Evolutionary conservation across 2,797 vertebrate species (phyloP).

Genomic region (Typhlichthys eigenmanni): DNA sequence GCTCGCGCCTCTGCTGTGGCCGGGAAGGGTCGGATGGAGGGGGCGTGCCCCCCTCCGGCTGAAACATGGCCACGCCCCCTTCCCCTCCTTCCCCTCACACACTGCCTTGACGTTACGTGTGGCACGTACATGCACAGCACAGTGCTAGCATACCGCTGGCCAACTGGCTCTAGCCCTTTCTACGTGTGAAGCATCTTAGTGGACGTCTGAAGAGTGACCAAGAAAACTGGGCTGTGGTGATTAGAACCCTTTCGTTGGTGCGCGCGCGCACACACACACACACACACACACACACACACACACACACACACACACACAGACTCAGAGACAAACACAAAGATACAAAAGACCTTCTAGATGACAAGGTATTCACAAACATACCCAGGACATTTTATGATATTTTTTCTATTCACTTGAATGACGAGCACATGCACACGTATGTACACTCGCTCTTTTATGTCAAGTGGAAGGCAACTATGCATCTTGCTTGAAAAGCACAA

Average conservation of each 20-base stretch:
- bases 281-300: not conserved
- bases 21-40: too few relatives aligned
- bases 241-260: too few relatives aligned
- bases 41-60: slow-evolving; percentile 32
- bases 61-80: slow-evolving; percentile 32
- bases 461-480: slow-evolving; percentile 45
- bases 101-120: slow-evolving; percentile 28
- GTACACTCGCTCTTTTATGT: slow-evolving; percentile 46
- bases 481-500: slow-evolving; percentile 58
- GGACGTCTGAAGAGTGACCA: too few relatives aligned
- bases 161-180: too few relatives aligned
- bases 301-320: not conserved
- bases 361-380: not conserved
- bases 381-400: not conserved
- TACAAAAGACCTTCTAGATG: too few relatives aligned
- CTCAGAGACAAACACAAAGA: too few relatives aligned
- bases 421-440: not conserved
- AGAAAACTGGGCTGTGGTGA: too few relatives aligned
- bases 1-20: slow-evolving; percentile 30
- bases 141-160: too few relatives aligned
- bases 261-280: not conserved
- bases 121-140: not conserved
- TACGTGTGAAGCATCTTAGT: too few relatives aligned
- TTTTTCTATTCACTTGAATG: too few relatives aligned
- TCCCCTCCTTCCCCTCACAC: not conserved